These are phyloP conservation scores for Heteractis magnifica DNA, from an alignment of 92 coral and sea anemone species.

Conservation along the genomic window DNA sequence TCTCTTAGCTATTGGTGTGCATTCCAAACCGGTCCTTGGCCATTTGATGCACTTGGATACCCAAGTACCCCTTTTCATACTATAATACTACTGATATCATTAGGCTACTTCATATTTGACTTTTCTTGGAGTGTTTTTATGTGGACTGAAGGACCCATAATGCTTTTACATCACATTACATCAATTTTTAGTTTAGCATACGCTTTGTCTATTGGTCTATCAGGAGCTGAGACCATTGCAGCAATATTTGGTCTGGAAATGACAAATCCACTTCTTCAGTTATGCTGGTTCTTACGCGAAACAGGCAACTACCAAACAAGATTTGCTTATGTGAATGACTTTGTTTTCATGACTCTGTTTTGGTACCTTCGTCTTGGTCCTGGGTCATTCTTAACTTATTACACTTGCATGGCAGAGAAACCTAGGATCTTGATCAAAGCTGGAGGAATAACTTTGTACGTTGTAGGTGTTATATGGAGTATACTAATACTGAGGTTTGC, in stretches of 20 bases:
- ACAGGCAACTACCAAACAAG: conserved; percentile 66
- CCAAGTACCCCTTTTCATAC: conserved; percentile 74
- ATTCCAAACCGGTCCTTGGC: conserved; percentile 90
- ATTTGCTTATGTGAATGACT: conserved; percentile 79
- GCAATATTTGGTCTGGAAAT: conserved; percentile 90
- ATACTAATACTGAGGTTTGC: conserved; percentile 73
- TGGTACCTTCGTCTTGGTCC: conserved; percentile 81
- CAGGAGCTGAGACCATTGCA: conserved; percentile 89
- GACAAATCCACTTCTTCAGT: conserved; percentile 87
- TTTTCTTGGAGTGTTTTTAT: conserved; percentile 84
- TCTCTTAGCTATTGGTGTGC: conserved; percentile 73
- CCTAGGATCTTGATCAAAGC: conserved; percentile 67
- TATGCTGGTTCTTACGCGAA: conserved; percentile 95
- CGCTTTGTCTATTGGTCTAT: conserved; percentile 53
- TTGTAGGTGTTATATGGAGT: conserved; percentile 83
- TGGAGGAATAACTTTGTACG: conserved; percentile 79
- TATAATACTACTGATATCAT: conserved; percentile 64
- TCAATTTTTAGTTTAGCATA: conserved; percentile 62
- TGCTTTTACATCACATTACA: conserved; percentile 79
- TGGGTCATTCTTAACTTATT: conserved; percentile 66
- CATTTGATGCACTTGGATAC: conserved; percentile 78
- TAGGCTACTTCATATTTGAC: conserved; percentile 90
- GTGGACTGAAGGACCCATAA: conserved; percentile 88
- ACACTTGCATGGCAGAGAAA: conserved; percentile 54
- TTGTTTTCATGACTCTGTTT: conserved; percentile 75